A percentile compares a stretch with the other conserved stretches of the same genome.
phyloP scores from a whole-genome alignment of 2,888 invertebrate species.

The Apomyelois bistriatella region DNA sequence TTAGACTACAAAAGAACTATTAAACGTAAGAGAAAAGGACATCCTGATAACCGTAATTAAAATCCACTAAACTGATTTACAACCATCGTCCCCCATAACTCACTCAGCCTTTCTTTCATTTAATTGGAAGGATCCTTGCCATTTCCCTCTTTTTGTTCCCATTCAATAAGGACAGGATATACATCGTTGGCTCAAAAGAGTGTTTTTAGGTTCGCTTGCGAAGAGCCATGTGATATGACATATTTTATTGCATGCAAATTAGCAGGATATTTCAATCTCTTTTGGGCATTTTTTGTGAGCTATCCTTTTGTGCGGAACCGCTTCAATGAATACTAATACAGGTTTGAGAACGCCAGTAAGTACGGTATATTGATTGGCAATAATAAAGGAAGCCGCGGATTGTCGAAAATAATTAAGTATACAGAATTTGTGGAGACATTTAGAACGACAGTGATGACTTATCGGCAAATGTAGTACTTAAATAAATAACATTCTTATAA shows the following conservation, averaged over 20 bases:
- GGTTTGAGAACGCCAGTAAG: conserved; percentile 10
- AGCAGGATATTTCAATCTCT: conserved; percentile 76
- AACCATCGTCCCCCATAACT: conserved; percentile 63
- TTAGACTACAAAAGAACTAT: conserved; percentile 41
- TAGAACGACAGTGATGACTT: background rate
- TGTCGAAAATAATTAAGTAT: background rate
- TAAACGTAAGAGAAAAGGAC: conserved; percentile 45
- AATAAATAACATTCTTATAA: background rate
- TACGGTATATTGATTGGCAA: conserved; percentile 16
- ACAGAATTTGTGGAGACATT: conserved; percentile 4
- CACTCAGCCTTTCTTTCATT: conserved; percentile 59
- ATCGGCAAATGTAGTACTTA: background rate
- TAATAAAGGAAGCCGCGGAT: conserved; percentile 9
- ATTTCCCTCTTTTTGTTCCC: conserved; percentile 58
- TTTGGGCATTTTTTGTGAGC: conserved; percentile 38
- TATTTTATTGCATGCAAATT: conserved; percentile 75
- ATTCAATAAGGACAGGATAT: conserved; percentile 63
- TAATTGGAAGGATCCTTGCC: conserved; percentile 65
- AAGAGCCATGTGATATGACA: conserved; percentile 72
- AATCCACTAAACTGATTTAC: conserved; percentile 57
- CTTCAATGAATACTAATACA: conserved; percentile 35
- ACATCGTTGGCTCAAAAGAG: conserved; percentile 58
- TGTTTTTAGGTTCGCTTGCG: conserved; percentile 64
- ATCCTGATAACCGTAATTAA: conserved; percentile 62
- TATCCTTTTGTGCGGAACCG: conserved; percentile 29